Evolutionary conservation across 2,888 invertebrate genomes (phyloP), one percentile per base, ranked within the genome.

Genomic region (Rhopalosiphum nymphaeae): DNA sequence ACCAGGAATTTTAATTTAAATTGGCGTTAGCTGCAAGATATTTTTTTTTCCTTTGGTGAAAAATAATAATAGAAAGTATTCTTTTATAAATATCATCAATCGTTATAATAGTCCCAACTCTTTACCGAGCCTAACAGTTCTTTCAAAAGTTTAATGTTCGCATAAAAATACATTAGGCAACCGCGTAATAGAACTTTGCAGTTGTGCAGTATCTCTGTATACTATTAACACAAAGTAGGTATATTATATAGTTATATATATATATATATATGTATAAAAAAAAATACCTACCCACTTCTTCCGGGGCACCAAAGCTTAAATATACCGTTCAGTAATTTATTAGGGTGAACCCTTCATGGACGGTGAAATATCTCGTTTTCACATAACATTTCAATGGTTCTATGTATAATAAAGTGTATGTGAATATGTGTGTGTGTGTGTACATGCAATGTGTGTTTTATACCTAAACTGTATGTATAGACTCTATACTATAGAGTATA

Each of bases 341-440:
- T 61, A 89, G 78, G 92, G 88, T 89, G 9, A 42, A 93, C 46
- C 53, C 36, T 89, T 78, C 67, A 21, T 36, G 42, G 92, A 92
- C 87, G 67, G 92, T 92, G 67, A 88, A 92, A 92, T 92, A 92
- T 92, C 92, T 88, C 92, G 92, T 92, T 92, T 88, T 67, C 92
- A 53, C 88, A 46, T 92, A 92, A 92, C 44, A 53, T 88, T 92
- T 67, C 84, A 44, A 91, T 56, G 84, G 84, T n/a, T 53, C n/a
- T 90, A 46, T 89, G 42, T 85, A 85, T 85, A 44, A 44, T 44
- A 85, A 11, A 13, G 29, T 61, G 61, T 61, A 26, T 11, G n/a
- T 11, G 29, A 26, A 26, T 26, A 26, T 57, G 57, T 26, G 26
- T n/a, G n/a, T n/a, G n/a, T 36, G 67, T 36, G 67, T 67, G 36